Percentiles rank a stretch among this genome's conserved stretches.
Evolutionary conservation across 2,113 vertebrate species (phyloP).

Genomic region (Hypomesus transpacificus): DNA sequence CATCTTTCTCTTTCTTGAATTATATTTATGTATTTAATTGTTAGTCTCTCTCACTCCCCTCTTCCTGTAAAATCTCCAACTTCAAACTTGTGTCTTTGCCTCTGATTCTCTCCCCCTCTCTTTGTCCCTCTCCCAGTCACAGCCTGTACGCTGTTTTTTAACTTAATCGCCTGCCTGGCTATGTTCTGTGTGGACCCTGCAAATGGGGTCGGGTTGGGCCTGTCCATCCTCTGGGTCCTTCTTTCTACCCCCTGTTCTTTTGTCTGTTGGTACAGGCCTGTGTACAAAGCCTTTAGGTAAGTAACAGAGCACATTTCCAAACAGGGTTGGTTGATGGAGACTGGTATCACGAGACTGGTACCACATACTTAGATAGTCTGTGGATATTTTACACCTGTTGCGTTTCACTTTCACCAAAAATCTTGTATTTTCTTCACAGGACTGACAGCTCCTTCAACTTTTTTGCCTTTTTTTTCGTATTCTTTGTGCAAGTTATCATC

Average conservation of each 20-base stretch:
- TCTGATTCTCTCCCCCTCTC: not conserved
- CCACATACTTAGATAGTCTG: not conserved
- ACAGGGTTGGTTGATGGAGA: no score
- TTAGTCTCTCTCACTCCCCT: not conserved
- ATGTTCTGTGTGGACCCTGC: conserved; percentile 78
- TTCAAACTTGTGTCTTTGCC: not conserved
- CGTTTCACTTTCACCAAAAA: not conserved
- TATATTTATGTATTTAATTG: not conserved
- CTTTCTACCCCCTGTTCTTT: conserved; percentile 95
- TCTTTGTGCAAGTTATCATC: conserved; percentile 85
- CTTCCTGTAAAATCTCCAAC: not conserved
- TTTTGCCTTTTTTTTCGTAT: conserved; percentile 96
- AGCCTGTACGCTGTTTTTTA: conserved; percentile 77
- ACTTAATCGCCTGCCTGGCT: conserved; percentile 84
- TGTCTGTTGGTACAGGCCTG: conserved; percentile 91
- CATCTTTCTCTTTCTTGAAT: not conserved
- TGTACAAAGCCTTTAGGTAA: conserved; percentile 97
- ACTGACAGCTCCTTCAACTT: conserved; percentile 99
- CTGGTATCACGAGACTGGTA: no score
- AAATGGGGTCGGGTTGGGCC: conserved; percentile 79
- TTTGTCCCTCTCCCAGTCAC: conserved; percentile 68
- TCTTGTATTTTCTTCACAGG: conserved; percentile 62
- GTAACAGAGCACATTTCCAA: conserved; percentile 3
- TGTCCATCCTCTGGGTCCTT: conserved; percentile 90
- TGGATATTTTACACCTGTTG: not conserved